Percentiles rank a stretch among this genome's conserved stretches.
Evolutionary conservation across 2,797 vertebrate species (phyloP).

Genomic region (Steatocranus sp.): DNA sequence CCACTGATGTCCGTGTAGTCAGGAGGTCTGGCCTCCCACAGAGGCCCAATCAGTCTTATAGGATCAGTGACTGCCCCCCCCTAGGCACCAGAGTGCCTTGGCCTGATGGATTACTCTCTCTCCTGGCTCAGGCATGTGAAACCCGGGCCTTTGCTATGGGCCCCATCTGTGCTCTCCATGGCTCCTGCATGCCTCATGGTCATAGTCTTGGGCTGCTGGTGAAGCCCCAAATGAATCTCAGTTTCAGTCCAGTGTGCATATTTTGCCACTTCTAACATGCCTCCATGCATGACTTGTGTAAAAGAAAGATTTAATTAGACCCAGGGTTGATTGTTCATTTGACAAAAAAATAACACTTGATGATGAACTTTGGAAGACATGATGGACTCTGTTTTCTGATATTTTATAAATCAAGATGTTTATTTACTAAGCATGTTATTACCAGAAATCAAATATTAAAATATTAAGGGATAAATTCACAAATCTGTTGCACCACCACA

Average conservation of each 20-base stretch:
- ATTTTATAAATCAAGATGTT: not conserved
- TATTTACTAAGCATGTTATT: not conserved
- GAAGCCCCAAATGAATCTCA: constrained; percentile 48
- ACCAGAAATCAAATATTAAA: not conserved
- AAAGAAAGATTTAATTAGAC: not conserved
- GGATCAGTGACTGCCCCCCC: constrained; percentile 65
- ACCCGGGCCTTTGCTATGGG: constrained; percentile 43
- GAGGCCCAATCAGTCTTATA: constrained; percentile 72
- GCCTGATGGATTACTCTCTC: constrained; percentile 74
- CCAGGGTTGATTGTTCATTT: not conserved
- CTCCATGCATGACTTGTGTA: not conserved
- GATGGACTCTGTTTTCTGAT: not conserved
- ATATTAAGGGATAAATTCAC: not conserved
- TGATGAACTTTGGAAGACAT: not conserved
- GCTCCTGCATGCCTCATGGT: constrained; percentile 55
- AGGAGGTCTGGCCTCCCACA: constrained; percentile 62
- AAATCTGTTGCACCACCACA: not conserved
- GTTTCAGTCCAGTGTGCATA: constrained; percentile 8
- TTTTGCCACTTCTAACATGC: not conserved
- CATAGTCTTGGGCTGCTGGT: constrained; percentile 47
- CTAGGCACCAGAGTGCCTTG: constrained; percentile 56
- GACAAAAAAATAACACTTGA: not conserved
- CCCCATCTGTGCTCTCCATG: constrained; percentile 72
- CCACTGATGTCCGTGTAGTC: constrained; percentile 67
- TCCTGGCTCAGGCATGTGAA: constrained; percentile 62